Percentiles rank a stretch among this genome's conserved stretches.
Evolutionary conservation across 2,888 invertebrate species (phyloP).

Genomic region (Theretra japonica): DNA sequence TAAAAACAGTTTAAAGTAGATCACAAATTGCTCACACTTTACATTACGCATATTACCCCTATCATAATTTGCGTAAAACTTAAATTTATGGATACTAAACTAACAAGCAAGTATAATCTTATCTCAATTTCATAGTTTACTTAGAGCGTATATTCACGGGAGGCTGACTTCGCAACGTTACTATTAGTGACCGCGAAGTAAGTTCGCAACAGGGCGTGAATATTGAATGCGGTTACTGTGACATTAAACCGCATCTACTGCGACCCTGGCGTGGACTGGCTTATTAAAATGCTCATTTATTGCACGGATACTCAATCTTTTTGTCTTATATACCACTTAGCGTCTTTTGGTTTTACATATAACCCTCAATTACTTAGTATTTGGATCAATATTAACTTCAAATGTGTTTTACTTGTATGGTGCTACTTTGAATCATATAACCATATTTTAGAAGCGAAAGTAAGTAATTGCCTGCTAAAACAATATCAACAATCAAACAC

Average conservation of each 20-base stretch:
- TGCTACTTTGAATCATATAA: no score
- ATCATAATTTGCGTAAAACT: no score
- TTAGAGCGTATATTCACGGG: neutral
- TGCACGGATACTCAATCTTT: no score
- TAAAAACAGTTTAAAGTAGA: neutral
- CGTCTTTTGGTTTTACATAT: no score
- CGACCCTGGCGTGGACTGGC: neutral
- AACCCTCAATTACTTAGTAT: no score
- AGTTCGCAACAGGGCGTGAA: neutral
- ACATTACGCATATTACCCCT: neutral
- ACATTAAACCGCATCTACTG: neutral
- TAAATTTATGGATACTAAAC: neutral
- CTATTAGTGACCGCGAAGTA: neutral
- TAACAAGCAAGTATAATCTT: slow-evolving; percentile 12
- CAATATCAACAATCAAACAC: no score
- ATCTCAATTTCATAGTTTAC: slow-evolving; percentile 6
- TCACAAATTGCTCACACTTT: neutral
- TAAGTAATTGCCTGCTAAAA: no score
- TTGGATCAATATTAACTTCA: no score
- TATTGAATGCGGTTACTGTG: neutral
- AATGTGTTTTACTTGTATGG: no score
- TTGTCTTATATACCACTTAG: no score
- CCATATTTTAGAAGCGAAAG: no score
- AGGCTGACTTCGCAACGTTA: neutral
- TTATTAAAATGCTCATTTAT: slow-evolving; percentile 20